phyloP scores from a whole-genome alignment of 2,797 vertebrate genomes.

The Pseudomugil gertrudae region DNA sequence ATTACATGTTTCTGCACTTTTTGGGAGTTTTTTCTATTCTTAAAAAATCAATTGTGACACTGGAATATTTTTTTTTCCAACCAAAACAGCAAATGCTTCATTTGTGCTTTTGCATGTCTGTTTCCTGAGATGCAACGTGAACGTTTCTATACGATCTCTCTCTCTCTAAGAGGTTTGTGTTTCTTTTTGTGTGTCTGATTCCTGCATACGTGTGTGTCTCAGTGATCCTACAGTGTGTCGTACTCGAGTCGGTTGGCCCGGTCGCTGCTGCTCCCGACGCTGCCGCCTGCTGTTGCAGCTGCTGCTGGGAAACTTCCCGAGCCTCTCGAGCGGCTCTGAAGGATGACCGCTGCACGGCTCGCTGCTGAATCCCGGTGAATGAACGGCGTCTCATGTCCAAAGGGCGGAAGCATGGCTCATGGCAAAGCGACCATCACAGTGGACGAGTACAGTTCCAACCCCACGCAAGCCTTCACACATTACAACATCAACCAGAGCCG shows the following conservation, averaged over 20 bases:
- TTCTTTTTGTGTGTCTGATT: too few species aligned
- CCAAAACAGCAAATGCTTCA: not conserved
- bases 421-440: slow-evolving; percentile 96
- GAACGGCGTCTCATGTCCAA: slow-evolving; percentile 90
- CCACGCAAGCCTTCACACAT: slow-evolving; percentile 96
- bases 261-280: slow-evolving; percentile 26
- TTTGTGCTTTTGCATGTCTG: slow-evolving; percentile 4
- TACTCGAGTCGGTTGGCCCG: slow-evolving; percentile 39
- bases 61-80: not conserved
- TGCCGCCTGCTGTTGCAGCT: slow-evolving; percentile 10
- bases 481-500: slow-evolving; percentile 99
- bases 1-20: not conserved
- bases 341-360: slow-evolving; percentile 84
- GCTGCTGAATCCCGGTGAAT: slow-evolving; percentile 89
- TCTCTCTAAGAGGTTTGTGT: not conserved
- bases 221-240: slow-evolving; percentile 41
- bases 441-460: slow-evolving; percentile 99
- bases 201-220: slow-evolving; percentile 6
- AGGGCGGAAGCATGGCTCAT: slow-evolving; percentile 96
- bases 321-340: slow-evolving; percentile 75
- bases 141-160: too few species aligned
- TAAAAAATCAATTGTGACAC: not conserved
- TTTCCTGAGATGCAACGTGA: not conserved
- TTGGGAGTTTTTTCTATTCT: not conserved
- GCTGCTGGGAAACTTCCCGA: slow-evolving; percentile 45